Percentiles rank a stretch among this genome's conserved stretches.
phyloP scores from a whole-genome alignment of 2,888 invertebrate genomes.

The Neoaliturus tenellus region DNA sequence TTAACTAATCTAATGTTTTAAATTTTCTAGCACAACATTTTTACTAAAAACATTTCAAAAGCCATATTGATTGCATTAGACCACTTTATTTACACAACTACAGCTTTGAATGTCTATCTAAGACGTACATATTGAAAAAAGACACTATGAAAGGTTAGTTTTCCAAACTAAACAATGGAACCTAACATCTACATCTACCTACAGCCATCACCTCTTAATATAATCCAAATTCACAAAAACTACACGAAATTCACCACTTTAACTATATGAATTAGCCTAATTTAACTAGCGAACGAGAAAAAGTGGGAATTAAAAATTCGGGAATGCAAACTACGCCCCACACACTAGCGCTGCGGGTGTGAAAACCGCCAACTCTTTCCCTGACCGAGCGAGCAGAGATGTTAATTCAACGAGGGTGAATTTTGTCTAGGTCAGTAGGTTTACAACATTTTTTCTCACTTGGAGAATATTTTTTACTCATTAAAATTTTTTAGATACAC shows the following conservation, averaged over 20 bases:
- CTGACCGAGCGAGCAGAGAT: neutral
- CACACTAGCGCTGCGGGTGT: slow-evolving; percentile 32
- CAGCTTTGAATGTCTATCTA: too few species aligned
- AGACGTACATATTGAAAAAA: too few species aligned
- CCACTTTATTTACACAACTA: too few species aligned
- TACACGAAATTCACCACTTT: slow-evolving; percentile 4
- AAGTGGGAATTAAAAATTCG: slow-evolving; percentile 32
- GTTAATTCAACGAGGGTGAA: slow-evolving; percentile 38
- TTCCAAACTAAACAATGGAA: too few species aligned
- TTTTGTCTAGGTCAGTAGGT: slow-evolving; percentile 43
- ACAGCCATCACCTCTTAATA: neutral
- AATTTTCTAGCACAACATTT: too few species aligned
- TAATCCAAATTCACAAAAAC: neutral
- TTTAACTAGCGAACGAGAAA: neutral
- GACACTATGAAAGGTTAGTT: too few species aligned
- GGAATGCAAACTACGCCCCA: slow-evolving; percentile 34
- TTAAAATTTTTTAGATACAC: too few species aligned
- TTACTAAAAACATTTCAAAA: too few species aligned
- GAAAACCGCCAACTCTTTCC: slow-evolving; percentile 26
- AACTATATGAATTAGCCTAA: neutral
- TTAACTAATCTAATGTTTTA: too few species aligned
- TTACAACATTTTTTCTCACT: neutral
- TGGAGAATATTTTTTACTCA: neutral
- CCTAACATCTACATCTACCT: neutral
- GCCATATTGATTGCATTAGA: too few species aligned